Evolutionary conservation across 2,113 vertebrate genomes (phyloP).

Genomic region (Protobothrops mucrosquamatus): DNA sequence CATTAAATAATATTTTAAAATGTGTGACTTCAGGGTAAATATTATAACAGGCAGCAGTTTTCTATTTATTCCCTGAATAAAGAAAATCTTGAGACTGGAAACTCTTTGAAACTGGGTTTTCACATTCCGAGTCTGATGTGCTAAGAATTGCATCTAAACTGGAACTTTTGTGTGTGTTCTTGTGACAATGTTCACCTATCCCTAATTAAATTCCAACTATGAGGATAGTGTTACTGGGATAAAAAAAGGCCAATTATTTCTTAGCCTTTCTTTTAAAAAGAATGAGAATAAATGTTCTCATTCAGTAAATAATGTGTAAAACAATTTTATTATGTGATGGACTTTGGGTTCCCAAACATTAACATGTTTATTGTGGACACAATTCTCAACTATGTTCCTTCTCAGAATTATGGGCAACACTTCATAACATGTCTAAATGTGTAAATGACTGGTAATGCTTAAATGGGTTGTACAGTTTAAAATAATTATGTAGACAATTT

Average conservation of each 20-base stretch:
- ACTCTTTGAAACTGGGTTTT: not conserved
- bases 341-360: slow-evolving; percentile 41
- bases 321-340: slow-evolving; percentile 19
- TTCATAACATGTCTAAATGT: slow-evolving; percentile 35
- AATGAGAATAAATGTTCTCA: slow-evolving; percentile 7
- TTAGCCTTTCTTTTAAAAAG: slow-evolving; percentile 3
- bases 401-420: slow-evolving; percentile 10
- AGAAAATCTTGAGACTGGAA: not conserved
- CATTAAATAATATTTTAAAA: not conserved
- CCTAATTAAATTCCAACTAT: slow-evolving; percentile 33
- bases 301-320: slow-evolving; percentile 46
- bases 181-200: not conserved
- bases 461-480: slow-evolving; percentile 28
- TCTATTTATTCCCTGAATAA: not conserved
- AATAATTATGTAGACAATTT: slow-evolving; percentile 21
- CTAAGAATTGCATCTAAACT: not conserved
- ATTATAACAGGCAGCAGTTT: not conserved
- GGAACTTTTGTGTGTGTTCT: slow-evolving; percentile 38
- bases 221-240: slow-evolving; percentile 19
- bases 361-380: slow-evolving; percentile 22
- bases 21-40: not conserved
- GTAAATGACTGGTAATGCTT: slow-evolving; percentile 19
- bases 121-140: not conserved
- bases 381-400: slow-evolving; percentile 23
- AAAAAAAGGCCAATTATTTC: slow-evolving; percentile 48